Evolutionary conservation across 2,888 invertebrate genomes (phyloP).

Genomic region (Gnatocerus cornutus): DNA sequence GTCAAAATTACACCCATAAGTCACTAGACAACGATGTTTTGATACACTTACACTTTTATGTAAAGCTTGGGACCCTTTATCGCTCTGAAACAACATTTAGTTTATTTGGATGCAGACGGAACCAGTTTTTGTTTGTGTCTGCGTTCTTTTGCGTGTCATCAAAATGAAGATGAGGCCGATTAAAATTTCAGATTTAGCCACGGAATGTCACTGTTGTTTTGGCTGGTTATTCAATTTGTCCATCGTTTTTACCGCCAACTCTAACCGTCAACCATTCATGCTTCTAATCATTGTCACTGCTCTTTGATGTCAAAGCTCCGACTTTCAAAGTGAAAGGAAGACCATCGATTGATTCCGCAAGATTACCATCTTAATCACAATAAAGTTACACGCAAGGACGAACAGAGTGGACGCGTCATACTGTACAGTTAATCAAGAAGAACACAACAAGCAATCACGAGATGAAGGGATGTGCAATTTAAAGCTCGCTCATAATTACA

Average conservation of each 20-base stretch:
- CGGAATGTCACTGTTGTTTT: slow-evolving; percentile 45
- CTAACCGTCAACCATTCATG: background rate
- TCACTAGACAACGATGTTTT: slow-evolving; percentile 19
- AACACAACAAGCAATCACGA: slow-evolving; percentile 35
- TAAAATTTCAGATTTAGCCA: slow-evolving; percentile 52
- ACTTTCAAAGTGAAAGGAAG: slow-evolving; percentile 10
- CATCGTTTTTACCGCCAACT: slow-evolving; percentile 7
- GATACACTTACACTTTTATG: slow-evolving; percentile 47
- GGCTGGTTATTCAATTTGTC: slow-evolving; percentile 43
- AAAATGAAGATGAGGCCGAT: slow-evolving; percentile 54
- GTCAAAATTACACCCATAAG: slow-evolving; percentile 22
- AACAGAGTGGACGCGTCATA: slow-evolving; percentile 23
- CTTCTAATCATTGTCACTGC: too few species aligned
- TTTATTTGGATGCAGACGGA: slow-evolving; percentile 50
- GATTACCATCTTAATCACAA: slow-evolving; percentile 12
- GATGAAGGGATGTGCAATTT: slow-evolving; percentile 42
- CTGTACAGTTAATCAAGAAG: slow-evolving; percentile 36
- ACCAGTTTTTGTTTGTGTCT: slow-evolving; percentile 56
- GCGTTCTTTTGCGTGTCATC: slow-evolving; percentile 55
- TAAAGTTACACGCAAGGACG: slow-evolving; percentile 12
- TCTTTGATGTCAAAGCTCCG: too few species aligned
- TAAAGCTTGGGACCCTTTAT: slow-evolving; percentile 37
- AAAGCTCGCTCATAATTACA: slow-evolving; percentile 38
- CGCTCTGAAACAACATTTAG: slow-evolving; percentile 40
- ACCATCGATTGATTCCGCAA: slow-evolving; percentile 2